Evolutionary conservation across 2,888 invertebrate genomes (phyloP).

Genomic region (Icerya purchasi): DNA sequence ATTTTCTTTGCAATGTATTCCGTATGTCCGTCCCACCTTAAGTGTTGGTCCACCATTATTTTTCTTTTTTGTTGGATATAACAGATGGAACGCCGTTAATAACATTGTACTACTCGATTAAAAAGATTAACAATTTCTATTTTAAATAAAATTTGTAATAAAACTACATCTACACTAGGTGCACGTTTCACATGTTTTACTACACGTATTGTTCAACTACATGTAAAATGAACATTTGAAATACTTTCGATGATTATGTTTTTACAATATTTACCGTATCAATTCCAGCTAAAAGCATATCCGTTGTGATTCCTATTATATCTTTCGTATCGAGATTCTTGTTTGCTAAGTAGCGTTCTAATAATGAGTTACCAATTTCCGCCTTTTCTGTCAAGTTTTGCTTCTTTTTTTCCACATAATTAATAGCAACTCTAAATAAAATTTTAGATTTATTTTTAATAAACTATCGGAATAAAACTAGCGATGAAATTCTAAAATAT

Average conservation of each 20-base stretch:
- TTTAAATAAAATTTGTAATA: neutral
- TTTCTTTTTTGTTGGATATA: too few species aligned
- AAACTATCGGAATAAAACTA: too few species aligned
- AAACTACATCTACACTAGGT: neutral
- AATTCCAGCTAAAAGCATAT: slow-evolving; percentile 63
- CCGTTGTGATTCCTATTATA: slow-evolving; percentile 61
- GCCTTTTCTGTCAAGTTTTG: neutral
- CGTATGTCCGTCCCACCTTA: too few species aligned
- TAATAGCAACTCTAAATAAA: neutral
- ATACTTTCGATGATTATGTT: neutral
- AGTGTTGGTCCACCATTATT: too few species aligned
- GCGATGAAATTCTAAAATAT: too few species aligned
- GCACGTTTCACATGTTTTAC: neutral
- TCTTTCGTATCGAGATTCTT: slow-evolving; percentile 51
- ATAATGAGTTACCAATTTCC: slow-evolving; percentile 24
- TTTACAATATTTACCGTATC: slow-evolving; percentile 41
- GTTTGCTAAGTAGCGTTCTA: slow-evolving; percentile 45
- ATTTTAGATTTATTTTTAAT: too few species aligned
- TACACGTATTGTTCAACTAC: neutral
- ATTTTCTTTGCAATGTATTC: too few species aligned
- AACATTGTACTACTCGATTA: too few species aligned
- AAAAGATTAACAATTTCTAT: neutral
- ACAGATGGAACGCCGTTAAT: too few species aligned
- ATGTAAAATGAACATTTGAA: neutral
- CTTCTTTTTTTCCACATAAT: slow-evolving; percentile 5